Conservation (phyloP, 2,797 vertebrate genomes). For the Sebastes itinus region DNA sequence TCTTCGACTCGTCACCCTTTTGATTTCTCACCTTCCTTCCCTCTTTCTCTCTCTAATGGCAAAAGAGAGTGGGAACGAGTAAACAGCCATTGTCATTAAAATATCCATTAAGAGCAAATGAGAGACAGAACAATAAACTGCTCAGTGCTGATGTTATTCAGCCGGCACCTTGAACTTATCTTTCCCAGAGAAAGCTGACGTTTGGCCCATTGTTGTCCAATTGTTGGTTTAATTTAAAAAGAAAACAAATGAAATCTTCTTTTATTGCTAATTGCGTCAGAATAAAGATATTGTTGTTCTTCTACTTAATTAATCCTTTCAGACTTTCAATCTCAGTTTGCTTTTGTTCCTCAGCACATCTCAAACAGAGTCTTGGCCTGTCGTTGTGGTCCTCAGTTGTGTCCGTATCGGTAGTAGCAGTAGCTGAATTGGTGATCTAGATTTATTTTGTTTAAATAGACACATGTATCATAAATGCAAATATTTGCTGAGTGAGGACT, state of each 20-base stretch:
- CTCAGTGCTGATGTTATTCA: slow-evolving; percentile 12
- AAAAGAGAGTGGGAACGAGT: neutral
- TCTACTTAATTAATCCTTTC: neutral
- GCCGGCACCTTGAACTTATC: neutral
- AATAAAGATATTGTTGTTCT: neutral
- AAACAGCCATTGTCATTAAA: slow-evolving; percentile 31
- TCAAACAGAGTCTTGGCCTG: neutral
- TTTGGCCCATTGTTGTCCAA: neutral
- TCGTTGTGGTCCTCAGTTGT: neutral
- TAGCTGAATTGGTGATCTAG: neutral
- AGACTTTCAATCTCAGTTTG: neutral
- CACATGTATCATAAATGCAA: neutral
- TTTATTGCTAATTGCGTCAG: neutral
- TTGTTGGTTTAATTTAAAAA: neutral
- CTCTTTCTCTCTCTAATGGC: neutral
- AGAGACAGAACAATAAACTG: slow-evolving; percentile 25
- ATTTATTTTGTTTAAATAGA: neutral
- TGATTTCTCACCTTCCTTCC: neutral
- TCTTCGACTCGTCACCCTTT: neutral
- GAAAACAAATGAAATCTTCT: neutral
- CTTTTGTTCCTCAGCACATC: neutral
- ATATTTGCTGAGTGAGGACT: neutral
- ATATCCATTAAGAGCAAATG: slow-evolving; percentile 49
- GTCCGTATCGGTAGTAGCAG: neutral
- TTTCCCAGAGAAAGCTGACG: neutral